Evolutionary conservation across 1,140 invertebrate genomes (phyloP).

Genomic region (Trypoxylus dichotomus): DNA sequence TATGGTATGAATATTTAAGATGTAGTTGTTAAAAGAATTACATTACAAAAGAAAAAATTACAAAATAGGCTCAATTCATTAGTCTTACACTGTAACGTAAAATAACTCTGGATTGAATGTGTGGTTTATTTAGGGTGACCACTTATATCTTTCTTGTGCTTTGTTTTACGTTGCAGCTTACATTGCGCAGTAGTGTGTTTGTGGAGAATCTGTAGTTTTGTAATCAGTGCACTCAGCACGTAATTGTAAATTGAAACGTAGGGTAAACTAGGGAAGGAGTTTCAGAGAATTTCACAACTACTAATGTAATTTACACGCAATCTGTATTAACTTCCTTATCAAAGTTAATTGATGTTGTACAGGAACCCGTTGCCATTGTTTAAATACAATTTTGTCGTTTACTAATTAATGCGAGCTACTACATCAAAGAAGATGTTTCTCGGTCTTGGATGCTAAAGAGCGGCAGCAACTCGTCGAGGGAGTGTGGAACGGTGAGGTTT

Average conservation of each 20-base stretch:
- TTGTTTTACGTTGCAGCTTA: background rate
- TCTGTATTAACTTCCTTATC: conserved; percentile 26
- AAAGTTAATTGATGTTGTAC: conserved; percentile 29
- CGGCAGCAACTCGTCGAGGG: conserved; percentile 48
- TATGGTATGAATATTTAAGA: too few relatives aligned
- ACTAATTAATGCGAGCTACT: conserved; percentile 48
- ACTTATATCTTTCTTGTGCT: too few relatives aligned
- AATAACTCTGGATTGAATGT: too few relatives aligned
- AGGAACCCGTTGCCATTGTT: conserved; percentile 32
- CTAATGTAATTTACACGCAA: conserved; percentile 22
- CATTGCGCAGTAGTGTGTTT: background rate
- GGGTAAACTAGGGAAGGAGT: background rate
- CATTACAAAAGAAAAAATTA: too few relatives aligned
- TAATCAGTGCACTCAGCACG: background rate
- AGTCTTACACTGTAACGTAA: too few relatives aligned
- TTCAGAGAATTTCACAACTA: conserved; percentile 12
- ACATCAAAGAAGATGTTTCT: conserved; percentile 61
- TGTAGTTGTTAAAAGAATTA: too few relatives aligned
- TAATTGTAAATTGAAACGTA: conserved; percentile 26
- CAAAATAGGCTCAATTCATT: too few relatives aligned
- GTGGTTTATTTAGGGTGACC: too few relatives aligned
- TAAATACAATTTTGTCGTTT: conserved; percentile 57
- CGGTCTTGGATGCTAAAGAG: conserved; percentile 61
- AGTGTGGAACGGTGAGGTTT: conserved; percentile 27
- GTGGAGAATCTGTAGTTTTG: background rate